Base-by-base conservation (phyloP, 2,113 vertebrate genomes). In the Ceyx margarethae region DNA sequence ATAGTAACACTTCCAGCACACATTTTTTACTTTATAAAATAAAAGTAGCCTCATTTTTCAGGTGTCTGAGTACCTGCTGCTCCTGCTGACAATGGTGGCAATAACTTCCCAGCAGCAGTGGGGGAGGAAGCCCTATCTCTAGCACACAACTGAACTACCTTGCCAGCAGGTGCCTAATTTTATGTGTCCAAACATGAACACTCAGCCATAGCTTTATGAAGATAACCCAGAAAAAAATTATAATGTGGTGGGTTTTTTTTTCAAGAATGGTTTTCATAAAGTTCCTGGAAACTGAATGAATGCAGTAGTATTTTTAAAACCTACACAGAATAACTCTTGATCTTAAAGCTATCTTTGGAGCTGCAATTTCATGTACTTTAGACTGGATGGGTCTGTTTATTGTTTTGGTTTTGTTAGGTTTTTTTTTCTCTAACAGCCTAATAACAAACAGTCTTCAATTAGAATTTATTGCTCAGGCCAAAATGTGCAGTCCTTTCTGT, bases 121-220 rank as follows among this genome's bases (percentile, higher is more conserved):
- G 14, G 42, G 31, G 29, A 62, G 14, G 33, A 86, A 89, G 31
- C 15, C 16, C 16, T 51, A 43, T 48, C 76, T 77, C 73, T 4
- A 1, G 65, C 33, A 75, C 3, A 4, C 31, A 22, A 54, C 15
- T 17, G 22, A 42, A 87, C 62, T 20, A 29, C 21, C 15, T 28
- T 69, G 82, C 67, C 64, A 92, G 92, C 92, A 92, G 94, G 74
- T 94, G 37, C 86, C 78, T 94, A 58, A 48, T 35, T 92, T 76
- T 10, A 77, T 46, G 56, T 48, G 64, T 76, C 71, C 17, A 1
- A 35, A 57, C 43, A 37, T 46, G 23, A 76, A 51, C 8, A 51
- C 45, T 21, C 45, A 61, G 65, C 53, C 81, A 60, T 11, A 81
- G 73, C 33, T 73, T 84, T 65, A 74, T 71, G 67, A 46, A 75